phyloP scores from a whole-genome alignment of 2,113 vertebrate genomes.

The Campylomormyrus numenius region DNA sequence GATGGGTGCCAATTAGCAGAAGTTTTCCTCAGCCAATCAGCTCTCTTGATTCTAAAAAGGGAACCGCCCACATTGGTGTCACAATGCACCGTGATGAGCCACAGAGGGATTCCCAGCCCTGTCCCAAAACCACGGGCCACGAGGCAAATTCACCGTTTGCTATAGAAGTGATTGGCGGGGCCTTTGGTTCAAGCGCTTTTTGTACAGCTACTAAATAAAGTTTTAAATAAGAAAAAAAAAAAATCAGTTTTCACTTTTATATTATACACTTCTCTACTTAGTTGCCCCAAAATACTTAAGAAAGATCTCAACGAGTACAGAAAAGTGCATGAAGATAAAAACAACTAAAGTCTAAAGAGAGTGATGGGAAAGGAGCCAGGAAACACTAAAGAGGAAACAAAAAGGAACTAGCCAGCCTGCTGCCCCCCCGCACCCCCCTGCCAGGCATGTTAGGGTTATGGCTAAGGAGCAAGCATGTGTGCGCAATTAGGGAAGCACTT shows the following conservation, averaged over 20 bases:
- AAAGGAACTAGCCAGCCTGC: background rate
- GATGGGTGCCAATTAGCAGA: background rate
- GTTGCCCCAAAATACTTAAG: background rate
- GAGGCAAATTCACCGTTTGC: background rate
- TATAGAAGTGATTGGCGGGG: background rate
- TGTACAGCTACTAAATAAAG: background rate
- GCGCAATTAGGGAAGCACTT: background rate
- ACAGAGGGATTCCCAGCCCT: background rate
- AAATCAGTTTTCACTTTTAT: background rate
- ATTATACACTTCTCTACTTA: background rate
- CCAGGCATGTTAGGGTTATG: background rate
- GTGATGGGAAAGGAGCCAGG: background rate
- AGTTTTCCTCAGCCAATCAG: background rate
- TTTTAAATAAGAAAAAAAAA: background rate
- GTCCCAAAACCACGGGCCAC: background rate
- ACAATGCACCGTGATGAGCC: background rate
- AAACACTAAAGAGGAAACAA: background rate
- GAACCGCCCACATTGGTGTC: background rate
- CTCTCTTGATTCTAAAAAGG: background rate
- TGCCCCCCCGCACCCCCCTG: background rate
- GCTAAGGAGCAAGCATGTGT: background rate
- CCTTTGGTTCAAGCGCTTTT: background rate
- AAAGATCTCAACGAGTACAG: background rate
- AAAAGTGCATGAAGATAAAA: background rate
- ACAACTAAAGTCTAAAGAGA: background rate